Percentiles rank a stretch among this genome's conserved stretches.
Evolutionary conservation across 2,797 vertebrate genomes (phyloP).

Genomic region (Rhynchotus rufescens): DNA sequence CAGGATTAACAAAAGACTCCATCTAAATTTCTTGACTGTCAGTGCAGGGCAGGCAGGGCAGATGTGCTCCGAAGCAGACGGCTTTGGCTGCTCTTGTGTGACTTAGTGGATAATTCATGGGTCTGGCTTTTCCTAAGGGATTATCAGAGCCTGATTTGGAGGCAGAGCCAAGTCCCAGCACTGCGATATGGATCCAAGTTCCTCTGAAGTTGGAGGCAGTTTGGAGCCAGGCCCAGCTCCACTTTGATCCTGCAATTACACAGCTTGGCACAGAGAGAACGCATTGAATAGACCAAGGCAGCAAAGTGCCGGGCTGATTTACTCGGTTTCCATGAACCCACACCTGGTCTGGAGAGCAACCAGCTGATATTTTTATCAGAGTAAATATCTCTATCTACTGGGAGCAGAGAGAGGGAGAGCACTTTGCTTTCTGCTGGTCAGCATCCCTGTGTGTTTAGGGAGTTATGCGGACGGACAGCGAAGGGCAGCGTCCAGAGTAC

Average conservation of each 20-base stretch:
- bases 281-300: neutral
- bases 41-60: neutral
- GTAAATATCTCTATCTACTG: neutral
- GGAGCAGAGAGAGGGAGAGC: neutral
- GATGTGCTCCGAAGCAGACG: neutral
- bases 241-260: neutral
- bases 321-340: neutral
- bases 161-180: neutral
- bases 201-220: neutral
- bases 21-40: neutral
- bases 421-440: neutral
- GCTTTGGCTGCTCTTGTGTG: neutral
- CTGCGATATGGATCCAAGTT: neutral
- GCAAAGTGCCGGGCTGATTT: neutral
- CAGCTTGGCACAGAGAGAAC: neutral
- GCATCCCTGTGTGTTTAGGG: neutral
- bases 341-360: neutral
- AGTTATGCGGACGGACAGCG: neutral
- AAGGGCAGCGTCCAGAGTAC: neutral
- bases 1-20: neutral
- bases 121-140: neutral
- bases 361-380: neutral
- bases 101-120: neutral
- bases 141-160: neutral
- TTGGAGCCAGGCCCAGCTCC: neutral